Evolutionary conservation across 1,140 invertebrate species (phyloP), one percentile per base, ranked within the genome.

Genomic region (Berghia stephanieae): DNA sequence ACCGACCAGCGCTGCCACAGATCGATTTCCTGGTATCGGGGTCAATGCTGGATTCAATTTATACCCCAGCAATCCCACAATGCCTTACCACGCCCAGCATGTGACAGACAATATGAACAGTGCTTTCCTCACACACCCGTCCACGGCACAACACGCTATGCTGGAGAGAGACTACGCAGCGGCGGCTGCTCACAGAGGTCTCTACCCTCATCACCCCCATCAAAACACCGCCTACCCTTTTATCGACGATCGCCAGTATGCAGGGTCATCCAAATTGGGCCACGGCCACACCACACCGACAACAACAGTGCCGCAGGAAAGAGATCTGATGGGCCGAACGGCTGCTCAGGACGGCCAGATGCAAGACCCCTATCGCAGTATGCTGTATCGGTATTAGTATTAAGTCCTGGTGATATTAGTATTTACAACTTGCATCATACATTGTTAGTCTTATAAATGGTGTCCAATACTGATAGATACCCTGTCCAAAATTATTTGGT

Each of bases 361-460:
- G 69, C 86, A 85, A 72, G 88, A 89, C 49, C 85, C 88, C 2
- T 89, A 89, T 71, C 79, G 88, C 52, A 84, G 85, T 16, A 83
- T 89, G 81, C 73, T 89, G 18, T 89, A 89, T 70, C 88, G 74
- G 52, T 76, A 76, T 43, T 75, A 75, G 40, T 10, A 31, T 36
- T n/a, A n/a, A n/a, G n/a, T n/a, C n/a, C n/a, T n/a, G n/a, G n/a
- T n/a, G n/a, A n/a, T n/a, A n/a, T n/a, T n/a, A n/a, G n/a, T n/a
- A n/a, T n/a, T n/a, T n/a, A n/a, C n/a, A n/a, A n/a, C n/a, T n/a
- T n/a, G n/a, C n/a, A n/a, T n/a, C n/a, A n/a, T n/a, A n/a, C n/a
- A n/a, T n/a, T n/a, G n/a, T n/a, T n/a, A n/a, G n/a, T n/a, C n/a
- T n/a, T n/a, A n/a, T n/a, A n/a, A n/a, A n/a, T n/a, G n/a, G n/a